Base-by-base conservation (phyloP, 2,113 vertebrate species). In the Oenanthe oenanthe region DNA sequence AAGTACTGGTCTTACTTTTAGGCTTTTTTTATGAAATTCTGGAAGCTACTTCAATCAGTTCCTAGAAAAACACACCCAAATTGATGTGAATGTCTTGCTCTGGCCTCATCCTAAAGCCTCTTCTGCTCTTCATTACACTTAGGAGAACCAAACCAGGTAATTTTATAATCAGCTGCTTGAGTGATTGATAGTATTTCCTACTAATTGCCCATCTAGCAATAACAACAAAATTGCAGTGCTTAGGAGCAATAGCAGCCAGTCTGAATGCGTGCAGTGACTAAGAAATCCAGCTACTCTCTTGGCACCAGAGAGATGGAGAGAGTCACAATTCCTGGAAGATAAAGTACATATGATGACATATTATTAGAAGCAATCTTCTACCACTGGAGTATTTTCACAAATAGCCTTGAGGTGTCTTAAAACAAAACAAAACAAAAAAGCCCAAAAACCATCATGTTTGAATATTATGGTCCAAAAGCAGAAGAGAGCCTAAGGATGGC, bases 301-400 rank as follows among this genome's bases (percentile, higher is more conserved):
- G 47, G 94, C 88, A 83, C 75, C 71, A 68, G 10, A 34, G 36
- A 61, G 73, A 58, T 57, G 8, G 42, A 89, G 9, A 89, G 36
- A 92, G 88, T 92, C 93, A 95, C 82, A 96, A 6, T 95, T 95
- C 95, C 93, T 95, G 85, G 94, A 96, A 96, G 82, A 92, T 63
- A 63, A 92, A 94, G 92, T 78, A 96, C 90, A 86, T 31, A 48
- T 38, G 71, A 93, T 76, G 72, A 93, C 82, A 93, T 29, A 43
- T 56, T 66, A 82, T 74, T 82, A 92, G 93, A 93, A 88, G 78
- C 43, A 71, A 73, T 40, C 42, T 83, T 43, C 60, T 36, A 13
- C n/a, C 62, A 71, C 36, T 32, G 28, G 3, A n/a, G 21, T 40
- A 60, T 66, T 80, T 91, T 80, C 60, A 92, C 57, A 85, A 92